Conservation (phyloP, 2,797 vertebrate genomes). For the Peromyscus eremicus region DNA sequence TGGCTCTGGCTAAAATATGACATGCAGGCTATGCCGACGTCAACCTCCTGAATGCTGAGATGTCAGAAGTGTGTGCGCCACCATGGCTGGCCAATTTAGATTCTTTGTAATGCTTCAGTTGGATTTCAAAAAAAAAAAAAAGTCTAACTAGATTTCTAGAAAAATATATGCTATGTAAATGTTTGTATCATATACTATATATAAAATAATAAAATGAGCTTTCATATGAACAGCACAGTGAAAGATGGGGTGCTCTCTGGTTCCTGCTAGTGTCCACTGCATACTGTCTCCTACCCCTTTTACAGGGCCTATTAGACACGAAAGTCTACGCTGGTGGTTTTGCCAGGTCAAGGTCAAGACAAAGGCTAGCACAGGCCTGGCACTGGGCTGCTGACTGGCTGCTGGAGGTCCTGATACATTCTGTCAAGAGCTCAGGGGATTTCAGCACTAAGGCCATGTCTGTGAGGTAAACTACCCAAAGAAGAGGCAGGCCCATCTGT, state of each 20-base stretch:
- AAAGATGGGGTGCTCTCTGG: background rate
- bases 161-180: background rate
- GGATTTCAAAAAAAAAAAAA: background rate
- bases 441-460: background rate
- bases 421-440: background rate
- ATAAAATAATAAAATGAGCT: background rate
- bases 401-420: background rate
- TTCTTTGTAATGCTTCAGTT: constrained; percentile 27
- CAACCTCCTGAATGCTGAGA: background rate
- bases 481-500: background rate
- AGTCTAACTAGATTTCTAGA: background rate
- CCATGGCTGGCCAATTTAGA: background rate
- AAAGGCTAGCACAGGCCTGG: background rate
- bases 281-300: no score
- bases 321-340: background rate
- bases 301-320: background rate
- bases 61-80: background rate
- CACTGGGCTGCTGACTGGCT: background rate
- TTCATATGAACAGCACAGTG: background rate
- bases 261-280: background rate
- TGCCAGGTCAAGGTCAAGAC: background rate
- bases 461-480: background rate
- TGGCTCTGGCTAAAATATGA: background rate
- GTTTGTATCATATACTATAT: background rate
- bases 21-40: background rate